Evolutionary conservation across 2,888 invertebrate genomes (phyloP).

Genomic region (Schizaphis graminum): DNA sequence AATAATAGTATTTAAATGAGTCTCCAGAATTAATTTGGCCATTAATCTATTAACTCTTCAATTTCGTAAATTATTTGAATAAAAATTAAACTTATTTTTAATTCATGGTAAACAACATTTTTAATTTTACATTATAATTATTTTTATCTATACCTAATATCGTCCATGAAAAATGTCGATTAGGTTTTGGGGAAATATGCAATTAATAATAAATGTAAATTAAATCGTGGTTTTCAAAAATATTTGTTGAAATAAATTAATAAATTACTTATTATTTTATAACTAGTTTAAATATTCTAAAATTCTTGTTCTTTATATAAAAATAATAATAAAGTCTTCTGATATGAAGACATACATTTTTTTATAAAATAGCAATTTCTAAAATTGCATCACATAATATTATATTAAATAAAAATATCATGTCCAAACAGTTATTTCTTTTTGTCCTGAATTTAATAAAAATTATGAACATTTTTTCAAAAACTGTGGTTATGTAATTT

Average conservation of each 20-base stretch:
- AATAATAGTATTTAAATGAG: conserved; percentile 22
- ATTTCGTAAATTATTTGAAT: neutral
- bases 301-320: neutral
- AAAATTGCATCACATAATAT: neutral
- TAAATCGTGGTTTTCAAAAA: neutral
- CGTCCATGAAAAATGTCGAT: neutral
- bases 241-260: neutral
- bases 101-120: neutral
- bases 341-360: neutral
- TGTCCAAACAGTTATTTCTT: neutral
- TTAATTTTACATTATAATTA: neutral
- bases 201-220: neutral
- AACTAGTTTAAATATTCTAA: neutral
- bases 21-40: neutral
- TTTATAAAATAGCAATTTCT: neutral
- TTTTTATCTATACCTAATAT: neutral
- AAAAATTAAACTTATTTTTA: neutral
- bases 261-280: neutral
- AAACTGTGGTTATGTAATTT: neutral
- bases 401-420: neutral
- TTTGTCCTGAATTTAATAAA: neutral
- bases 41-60: neutral
- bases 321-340: neutral
- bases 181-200: neutral
- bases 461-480: neutral